Evolutionary conservation across 2,113 vertebrate genomes (phyloP), one percentile per base, ranked within the genome.

Genomic region (Oplegnathus fasciatus): DNA sequence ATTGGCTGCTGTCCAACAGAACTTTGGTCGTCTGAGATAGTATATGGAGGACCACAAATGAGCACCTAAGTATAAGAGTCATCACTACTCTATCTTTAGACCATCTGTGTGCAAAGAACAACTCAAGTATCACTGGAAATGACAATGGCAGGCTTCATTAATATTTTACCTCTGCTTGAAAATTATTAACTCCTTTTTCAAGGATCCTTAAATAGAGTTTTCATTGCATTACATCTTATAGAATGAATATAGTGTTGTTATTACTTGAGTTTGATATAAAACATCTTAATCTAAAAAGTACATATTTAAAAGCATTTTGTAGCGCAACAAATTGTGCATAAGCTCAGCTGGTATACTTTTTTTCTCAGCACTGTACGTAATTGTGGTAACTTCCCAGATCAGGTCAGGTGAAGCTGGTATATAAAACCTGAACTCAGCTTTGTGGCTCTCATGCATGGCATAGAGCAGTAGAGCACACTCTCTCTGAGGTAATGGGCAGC

Each of bases 161-260:
- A 9, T 64, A 30, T 26, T 78, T 78, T 22, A 78, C 30, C 6
- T 20, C 5, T 11, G 10, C 20, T 17, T 34, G 48, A 66, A 60
- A 82, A 89, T 76, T 0, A 85, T 85, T 87, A 30, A 77, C 85
- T 64, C 1, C 5, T 7, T 40, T n/a, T 50, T 6, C n/a, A n/a
- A 37, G 5, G 0, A 11, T 22, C 20, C 1, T 17, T 32, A 18
- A 5, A 58, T 6, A 24, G 34, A 37, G 3, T 37, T 37, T 3
- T 37, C 34, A 37, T 37, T 37, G 34, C 42, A 44, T 44, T 44
- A 44, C 42, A 13, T 44, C 9, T 44, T 44, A 2, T 44, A 13
- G 10, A 44, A 44, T 44, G 9, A 44, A 44, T 44, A 44, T 44
- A n/a, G 3, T n/a, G 55, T 32, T 58, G 8, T 42, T 48, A 8